Evolutionary conservation across 2,888 invertebrate genomes (phyloP).

Genomic region (Mythimna loreyi): DNA sequence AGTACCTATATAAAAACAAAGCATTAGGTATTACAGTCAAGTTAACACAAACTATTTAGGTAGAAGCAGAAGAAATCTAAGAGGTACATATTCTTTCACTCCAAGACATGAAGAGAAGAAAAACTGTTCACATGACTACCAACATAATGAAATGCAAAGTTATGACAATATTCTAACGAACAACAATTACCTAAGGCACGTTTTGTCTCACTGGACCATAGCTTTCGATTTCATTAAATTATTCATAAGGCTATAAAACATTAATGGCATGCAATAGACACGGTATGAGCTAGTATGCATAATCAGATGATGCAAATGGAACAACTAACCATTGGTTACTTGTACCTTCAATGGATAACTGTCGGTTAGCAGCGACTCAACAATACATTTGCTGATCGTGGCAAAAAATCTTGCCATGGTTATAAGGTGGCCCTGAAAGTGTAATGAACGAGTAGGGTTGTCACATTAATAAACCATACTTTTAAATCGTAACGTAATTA

Average conservation of each 20-base stretch:
- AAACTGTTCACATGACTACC: not conserved
- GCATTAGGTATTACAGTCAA: too few species aligned
- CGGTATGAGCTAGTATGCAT: slow-evolving; percentile 26
- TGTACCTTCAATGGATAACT: slow-evolving; percentile 3
- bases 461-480: slow-evolving; percentile 8
- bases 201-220: slow-evolving; percentile 25
- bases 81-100: not conserved
- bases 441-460: slow-evolving; percentile 51
- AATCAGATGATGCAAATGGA: slow-evolving; percentile 21
- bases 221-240: slow-evolving; percentile 45
- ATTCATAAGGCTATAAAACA: slow-evolving; percentile 40
- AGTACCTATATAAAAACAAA: too few species aligned
- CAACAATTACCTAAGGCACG: slow-evolving; percentile 32
- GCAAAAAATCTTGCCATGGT: slow-evolving; percentile 56
- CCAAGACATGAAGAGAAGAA: not conserved
- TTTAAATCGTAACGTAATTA: not conserved
- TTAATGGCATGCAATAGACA: slow-evolving; percentile 42
- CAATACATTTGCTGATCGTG: slow-evolving; percentile 42
- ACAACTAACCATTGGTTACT: not conserved
- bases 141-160: slow-evolving; percentile 24
- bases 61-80: too few species aligned
- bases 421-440: slow-evolving; percentile 48
- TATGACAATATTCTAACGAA: slow-evolving; percentile 15
- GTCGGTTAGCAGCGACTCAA: slow-evolving; percentile 11
- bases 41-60: too few species aligned